Base-by-base conservation (phyloP, 2,797 vertebrate genomes). In the Pogonophryne albipinna region DNA sequence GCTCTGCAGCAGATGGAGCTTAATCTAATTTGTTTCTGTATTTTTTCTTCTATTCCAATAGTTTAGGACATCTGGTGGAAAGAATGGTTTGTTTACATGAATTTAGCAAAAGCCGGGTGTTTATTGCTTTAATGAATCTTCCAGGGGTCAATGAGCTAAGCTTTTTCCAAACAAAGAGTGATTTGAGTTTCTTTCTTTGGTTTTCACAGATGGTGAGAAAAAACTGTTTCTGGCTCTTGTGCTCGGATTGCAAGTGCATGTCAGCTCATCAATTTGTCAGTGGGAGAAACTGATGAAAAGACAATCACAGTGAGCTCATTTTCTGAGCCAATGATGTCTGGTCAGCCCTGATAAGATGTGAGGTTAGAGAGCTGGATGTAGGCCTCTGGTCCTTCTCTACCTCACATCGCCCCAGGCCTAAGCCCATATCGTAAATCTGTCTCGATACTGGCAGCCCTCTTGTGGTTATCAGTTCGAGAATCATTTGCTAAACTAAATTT, bases 161-260 rank as follows among this genome's bases (percentile, higher is more conserved):
- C 58, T 72, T 49, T 51, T 19, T 64, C 63, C 61, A 82, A 80
- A 79, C 65, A 83, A 63, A 64, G 64, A 74, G 56, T 10, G 0
- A 71, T 58, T 60, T 71, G 66, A 27, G 19, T 56, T 77, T 69
- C 27, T 76, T 19, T 69, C 42, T 66, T n/a, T 60, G 46, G 16
- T 27, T 55, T 65, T 65, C 72, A 59, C 80, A 80, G 78, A 89
- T 75, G 78, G 68, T 16, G 64, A 85, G 62, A 85, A 87, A 84
- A 67, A 3, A 68, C 57, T 51, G 78, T 87, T 74, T 9, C 70
- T 80, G 74, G 79, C 67, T 71, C 64, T 69, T 11, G 15, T 20
- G 9, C 85, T 89, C 74, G 2, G 50, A 84, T 90, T 88, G 87
- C 85, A 70, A 80, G 80, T n/a, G 44, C 56, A 78, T 84, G 70